Conservation (phyloP, 2,113 vertebrate genomes). For the Rhinolophus ferrumequinum region DNA sequence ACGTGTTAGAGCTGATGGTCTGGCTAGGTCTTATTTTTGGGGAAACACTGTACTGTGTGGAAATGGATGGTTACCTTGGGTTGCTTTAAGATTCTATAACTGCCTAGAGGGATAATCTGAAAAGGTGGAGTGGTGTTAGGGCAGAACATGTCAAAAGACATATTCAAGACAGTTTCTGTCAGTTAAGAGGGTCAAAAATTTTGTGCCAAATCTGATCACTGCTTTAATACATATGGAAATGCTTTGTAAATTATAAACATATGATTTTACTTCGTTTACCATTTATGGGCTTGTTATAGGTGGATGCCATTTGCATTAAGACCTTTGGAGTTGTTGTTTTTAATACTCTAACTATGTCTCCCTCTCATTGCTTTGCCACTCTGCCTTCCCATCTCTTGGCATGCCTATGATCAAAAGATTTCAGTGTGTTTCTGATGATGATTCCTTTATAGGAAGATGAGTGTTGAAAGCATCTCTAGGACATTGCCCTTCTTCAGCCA, state of each 20-base stretch:
- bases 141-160: background rate
- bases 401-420: background rate
- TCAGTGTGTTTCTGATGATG: background rate
- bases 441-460: background rate
- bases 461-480: background rate
- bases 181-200: background rate
- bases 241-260: background rate
- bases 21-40: too few relatives aligned
- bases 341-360: background rate
- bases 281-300: background rate
- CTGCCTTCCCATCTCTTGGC: background rate
- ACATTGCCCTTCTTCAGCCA: background rate
- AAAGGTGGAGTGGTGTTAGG: background rate
- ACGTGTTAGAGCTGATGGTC: too few relatives aligned
- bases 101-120: background rate
- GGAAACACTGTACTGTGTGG: background rate
- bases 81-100: background rate
- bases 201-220: constrained; percentile 36
- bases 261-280: constrained; percentile 47
- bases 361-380: background rate
- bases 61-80: background rate
- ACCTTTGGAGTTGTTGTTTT: background rate
- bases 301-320: background rate
- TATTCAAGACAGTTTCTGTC: constrained; percentile 8
- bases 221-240: background rate